A percentile compares a stretch with the other conserved stretches of the same genome.
Conservation (phyloP, 2,797 vertebrate species). For the Hafferia zeledoni region DNA sequence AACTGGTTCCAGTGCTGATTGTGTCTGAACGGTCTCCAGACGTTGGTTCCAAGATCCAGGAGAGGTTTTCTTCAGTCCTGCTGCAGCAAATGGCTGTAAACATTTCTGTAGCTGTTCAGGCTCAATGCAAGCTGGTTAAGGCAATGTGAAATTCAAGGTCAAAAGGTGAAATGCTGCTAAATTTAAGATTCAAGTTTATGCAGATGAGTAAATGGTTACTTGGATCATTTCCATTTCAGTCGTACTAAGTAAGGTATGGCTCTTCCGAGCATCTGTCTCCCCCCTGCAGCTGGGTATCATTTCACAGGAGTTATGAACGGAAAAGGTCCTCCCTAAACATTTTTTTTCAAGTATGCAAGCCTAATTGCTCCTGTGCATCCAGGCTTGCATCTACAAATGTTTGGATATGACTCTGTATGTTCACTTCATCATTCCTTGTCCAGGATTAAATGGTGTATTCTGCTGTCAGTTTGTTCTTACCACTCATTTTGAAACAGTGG, state of each 20-base stretch:
- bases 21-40: fast-evolving
- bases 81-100: not conserved
- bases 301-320: not conserved
- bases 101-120: constrained; percentile 32
- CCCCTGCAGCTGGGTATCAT: not conserved
- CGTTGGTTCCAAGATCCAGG: not conserved
- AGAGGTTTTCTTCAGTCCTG: not conserved
- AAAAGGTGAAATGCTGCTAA: constrained; percentile 45
- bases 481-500: not conserved
- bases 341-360: not conserved
- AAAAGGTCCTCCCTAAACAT: not conserved
- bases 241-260: not conserved
- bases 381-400: constrained; percentile 14
- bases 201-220: constrained; percentile 19
- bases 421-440: not conserved
- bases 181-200: constrained; percentile 42
- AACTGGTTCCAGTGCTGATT: not conserved
- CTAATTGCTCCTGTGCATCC: not conserved
- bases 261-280: not conserved
- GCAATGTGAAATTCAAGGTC: constrained; percentile 43
- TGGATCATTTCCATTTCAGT: constrained; percentile 33
- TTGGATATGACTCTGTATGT: not conserved
- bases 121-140: constrained; percentile 33
- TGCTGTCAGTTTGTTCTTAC: not conserved
- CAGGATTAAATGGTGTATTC: not conserved